Percentiles rank a stretch among this genome's conserved stretches.
phyloP scores from a whole-genome alignment of 2,113 vertebrate species.

The Rhinogobius similis region DNA sequence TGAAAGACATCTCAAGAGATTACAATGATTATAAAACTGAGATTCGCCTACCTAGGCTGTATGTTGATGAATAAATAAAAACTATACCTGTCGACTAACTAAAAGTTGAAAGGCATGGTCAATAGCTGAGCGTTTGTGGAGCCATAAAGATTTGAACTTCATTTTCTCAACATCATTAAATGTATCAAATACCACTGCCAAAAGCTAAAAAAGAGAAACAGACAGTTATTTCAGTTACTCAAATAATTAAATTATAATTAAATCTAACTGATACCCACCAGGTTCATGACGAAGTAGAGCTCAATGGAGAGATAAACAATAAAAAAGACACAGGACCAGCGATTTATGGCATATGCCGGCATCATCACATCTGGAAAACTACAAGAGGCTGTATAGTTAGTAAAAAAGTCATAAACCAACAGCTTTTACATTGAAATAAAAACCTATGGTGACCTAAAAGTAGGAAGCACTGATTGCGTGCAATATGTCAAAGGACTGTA shows the following conservation, averaged over 20 bases:
- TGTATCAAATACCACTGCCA: conserved; percentile 97
- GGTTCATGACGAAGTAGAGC: conserved; percentile 99
- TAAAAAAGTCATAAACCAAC: background rate
- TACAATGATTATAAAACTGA: background rate
- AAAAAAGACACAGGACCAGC: conserved; percentile 97
- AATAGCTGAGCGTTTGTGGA: conserved; percentile 92
- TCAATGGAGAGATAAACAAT: conserved; percentile 99
- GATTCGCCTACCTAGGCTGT: background rate
- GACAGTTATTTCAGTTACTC: background rate
- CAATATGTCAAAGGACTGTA: background rate
- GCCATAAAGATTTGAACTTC: conserved; percentile 95
- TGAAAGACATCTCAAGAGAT: background rate
- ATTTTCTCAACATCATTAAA: conserved; percentile 96
- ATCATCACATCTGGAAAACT: conserved; percentile 99
- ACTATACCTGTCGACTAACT: conserved; percentile 84
- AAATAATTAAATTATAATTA: conserved; percentile 27
- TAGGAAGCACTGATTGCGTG: conserved; percentile 19
- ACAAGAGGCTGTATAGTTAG: conserved; percentile 10
- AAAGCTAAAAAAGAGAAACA: conserved; percentile 74
- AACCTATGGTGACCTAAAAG: conserved; percentile 9
- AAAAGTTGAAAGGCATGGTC: conserved; percentile 90
- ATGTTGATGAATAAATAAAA: background rate
- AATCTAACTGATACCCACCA: conserved; percentile 64
- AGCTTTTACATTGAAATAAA: background rate
- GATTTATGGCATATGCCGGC: conserved; percentile 91